Percentiles rank a stretch among this genome's conserved stretches.
These are phyloP conservation scores for Crotalus tigris DNA, from an alignment of 2,113 vertebrate species.

Conservation along the genomic window DNA sequence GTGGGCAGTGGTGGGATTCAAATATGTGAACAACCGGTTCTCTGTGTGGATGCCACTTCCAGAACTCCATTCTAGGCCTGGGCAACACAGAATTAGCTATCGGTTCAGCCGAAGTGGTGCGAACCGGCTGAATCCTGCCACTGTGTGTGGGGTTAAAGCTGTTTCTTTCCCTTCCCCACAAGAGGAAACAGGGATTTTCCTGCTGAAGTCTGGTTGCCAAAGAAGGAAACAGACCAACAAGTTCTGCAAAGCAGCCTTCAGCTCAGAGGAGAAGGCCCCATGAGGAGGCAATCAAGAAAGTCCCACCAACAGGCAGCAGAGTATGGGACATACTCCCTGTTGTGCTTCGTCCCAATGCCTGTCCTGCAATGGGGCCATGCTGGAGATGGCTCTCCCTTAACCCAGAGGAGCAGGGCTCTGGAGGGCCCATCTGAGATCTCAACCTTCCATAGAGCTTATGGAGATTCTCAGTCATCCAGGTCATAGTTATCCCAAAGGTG, in stretches of 20 bases:
- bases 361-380: not conserved
- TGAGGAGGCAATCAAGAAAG: not conserved
- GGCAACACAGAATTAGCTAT: too few species aligned
- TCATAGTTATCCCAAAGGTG: too few species aligned
- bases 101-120: too few species aligned
- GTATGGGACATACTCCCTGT: not conserved
- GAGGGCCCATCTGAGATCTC: not conserved
- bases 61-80: too few species aligned
- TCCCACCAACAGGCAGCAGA: not conserved
- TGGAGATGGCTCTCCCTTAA: not conserved
- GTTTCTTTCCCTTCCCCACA: slow-evolving; percentile 52
- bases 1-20: too few species aligned
- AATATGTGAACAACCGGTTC: too few species aligned
- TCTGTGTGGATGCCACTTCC: too few species aligned
- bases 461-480: too few species aligned
- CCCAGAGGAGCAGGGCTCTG: not conserved
- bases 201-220: not conserved
- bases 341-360: not conserved
- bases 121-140: too few species aligned
- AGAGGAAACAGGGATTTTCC: not conserved
- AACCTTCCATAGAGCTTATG: not conserved
- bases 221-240: not conserved
- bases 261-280: not conserved
- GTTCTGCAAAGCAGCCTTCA: not conserved
- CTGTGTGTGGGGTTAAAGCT: not conserved